Base-by-base conservation (phyloP, 2,888 invertebrate genomes). In the Allygus modestus region DNA sequence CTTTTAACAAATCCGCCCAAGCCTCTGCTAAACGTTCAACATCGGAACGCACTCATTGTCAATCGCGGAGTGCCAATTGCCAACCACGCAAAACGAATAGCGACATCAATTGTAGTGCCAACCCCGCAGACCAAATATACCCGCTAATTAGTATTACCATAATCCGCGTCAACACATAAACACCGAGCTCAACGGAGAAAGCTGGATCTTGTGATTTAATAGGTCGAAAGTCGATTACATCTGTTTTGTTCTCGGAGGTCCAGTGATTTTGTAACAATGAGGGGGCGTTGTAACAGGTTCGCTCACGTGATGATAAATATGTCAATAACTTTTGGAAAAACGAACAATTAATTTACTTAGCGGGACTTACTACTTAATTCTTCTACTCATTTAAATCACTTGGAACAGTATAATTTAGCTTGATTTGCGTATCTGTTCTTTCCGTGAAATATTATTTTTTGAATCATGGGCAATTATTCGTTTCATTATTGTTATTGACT, bases 11-110 rank as follows among this genome's bases (percentile, higher is more conserved):
- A 46, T 15, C 17, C 2, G 12, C 12, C 12, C 12, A 15, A 17
- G 17, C 12, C 9, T 15, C 17, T 17, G 17, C 17, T 17, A 15
- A 46, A 46, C 46, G 17, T 46, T 46, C 12, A 46, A 46, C 46
- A 46, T 15, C 12, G 15, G 28, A 28, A 65, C 12, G 20, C 20
- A 31, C 17, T 65, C 65, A 65, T 65, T 65, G 65, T 65, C 9
- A 65, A 65, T 65, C 31, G 0, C 20, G 28, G 17, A 65, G 65
- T 31, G 65, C 20, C 65, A 28, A 65, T 65, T 65, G 65, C 65
- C 65, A 65, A 65, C 65, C 65, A 65, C 65, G 65, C 65, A 65
- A 65, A 65, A 65, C 65, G 65, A 65, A 65, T 65, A 65, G 28
- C 9, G 0, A 28, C 26, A 31, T 65, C 65, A 26, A 28, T 65